phyloP scores from a whole-genome alignment of 1,140 invertebrate genomes.

The Maconellicoccus hirsutus region DNA sequence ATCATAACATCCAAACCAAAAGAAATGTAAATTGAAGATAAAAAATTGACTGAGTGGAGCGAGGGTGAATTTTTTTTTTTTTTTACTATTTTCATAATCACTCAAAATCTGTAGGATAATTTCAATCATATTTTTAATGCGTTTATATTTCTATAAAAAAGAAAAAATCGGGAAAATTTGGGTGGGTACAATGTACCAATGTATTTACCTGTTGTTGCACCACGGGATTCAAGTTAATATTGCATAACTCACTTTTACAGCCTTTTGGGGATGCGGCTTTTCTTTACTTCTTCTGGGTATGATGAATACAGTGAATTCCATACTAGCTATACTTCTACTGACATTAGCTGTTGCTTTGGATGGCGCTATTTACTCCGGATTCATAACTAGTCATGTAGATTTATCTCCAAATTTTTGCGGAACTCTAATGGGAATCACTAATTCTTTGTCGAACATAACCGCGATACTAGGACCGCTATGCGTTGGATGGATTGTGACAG shows the following conservation, averaged over 20 bases:
- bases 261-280: slow-evolving; percentile 37
- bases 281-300: slow-evolving; percentile 48
- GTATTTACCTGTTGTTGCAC: too few species aligned
- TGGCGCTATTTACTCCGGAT: slow-evolving; percentile 60
- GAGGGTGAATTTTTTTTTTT: too few species aligned
- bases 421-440: slow-evolving; percentile 57
- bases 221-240: too few species aligned
- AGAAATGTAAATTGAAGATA: too few species aligned
- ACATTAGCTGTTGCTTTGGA: slow-evolving; percentile 43
- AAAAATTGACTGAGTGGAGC: too few species aligned
- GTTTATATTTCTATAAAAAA: too few species aligned
- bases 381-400: slow-evolving; percentile 47
- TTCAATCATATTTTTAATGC: too few species aligned
- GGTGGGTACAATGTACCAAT: too few species aligned
- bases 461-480: slow-evolving; percentile 52
- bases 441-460: slow-evolving; percentile 51
- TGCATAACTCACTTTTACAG: slow-evolving; percentile 22
- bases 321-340: slow-evolving; percentile 34
- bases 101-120: too few species aligned
- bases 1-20: too few species aligned
- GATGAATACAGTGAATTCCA: slow-evolving; percentile 33
- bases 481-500: slow-evolving; percentile 46
- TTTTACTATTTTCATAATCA: too few species aligned
- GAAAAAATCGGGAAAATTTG: too few species aligned
- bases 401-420: slow-evolving; percentile 65